Percentiles rank a stretch among this genome's conserved stretches.
Evolutionary conservation across 1,140 invertebrate species (phyloP).

Genomic region (Pseudobourletiella spinata): DNA sequence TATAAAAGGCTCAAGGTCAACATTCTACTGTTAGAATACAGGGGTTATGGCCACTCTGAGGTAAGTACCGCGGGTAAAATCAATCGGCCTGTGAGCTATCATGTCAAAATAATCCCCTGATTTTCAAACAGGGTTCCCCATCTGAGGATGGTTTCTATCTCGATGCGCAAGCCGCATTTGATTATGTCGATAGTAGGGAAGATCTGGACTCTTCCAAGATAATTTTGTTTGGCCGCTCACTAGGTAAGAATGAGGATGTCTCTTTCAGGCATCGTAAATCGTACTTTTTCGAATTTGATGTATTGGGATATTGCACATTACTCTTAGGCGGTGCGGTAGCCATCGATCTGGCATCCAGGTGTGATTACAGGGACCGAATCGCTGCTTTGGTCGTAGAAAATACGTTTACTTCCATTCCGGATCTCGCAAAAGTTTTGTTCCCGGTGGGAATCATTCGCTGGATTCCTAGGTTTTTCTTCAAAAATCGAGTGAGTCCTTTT

Average conservation of each 20-base stretch:
- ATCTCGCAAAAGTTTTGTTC: conserved; percentile 56
- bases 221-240: conserved; percentile 84
- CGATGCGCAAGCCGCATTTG: conserved; percentile 77
- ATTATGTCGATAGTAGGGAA: conserved; percentile 66
- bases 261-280: too few species aligned
- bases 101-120: not conserved
- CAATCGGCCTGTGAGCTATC: not conserved
- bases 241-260: conserved; percentile 62
- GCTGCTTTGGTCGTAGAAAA: conserved; percentile 85
- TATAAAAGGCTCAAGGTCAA: conserved; percentile 74
- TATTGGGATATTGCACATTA: too few species aligned
- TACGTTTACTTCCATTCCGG: conserved; percentile 88
- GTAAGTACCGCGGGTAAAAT: conserved; percentile 5
- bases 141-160: conserved; percentile 76
- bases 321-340: conserved; percentile 69
- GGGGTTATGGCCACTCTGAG: conserved; percentile 82
- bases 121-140: conserved; percentile 58
- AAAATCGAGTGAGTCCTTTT: conserved; percentile 24
- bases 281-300: not conserved
- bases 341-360: conserved; percentile 67
- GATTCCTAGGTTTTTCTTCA: conserved; percentile 32
- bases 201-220: conserved; percentile 79
- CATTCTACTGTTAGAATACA: conserved; percentile 81
- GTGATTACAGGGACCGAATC: conserved; percentile 62
- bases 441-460: conserved; percentile 21